These are phyloP conservation scores for Gobionotothen gibberifrons DNA, from an alignment of 2,797 vertebrate species.

Conservation along the genomic window DNA sequence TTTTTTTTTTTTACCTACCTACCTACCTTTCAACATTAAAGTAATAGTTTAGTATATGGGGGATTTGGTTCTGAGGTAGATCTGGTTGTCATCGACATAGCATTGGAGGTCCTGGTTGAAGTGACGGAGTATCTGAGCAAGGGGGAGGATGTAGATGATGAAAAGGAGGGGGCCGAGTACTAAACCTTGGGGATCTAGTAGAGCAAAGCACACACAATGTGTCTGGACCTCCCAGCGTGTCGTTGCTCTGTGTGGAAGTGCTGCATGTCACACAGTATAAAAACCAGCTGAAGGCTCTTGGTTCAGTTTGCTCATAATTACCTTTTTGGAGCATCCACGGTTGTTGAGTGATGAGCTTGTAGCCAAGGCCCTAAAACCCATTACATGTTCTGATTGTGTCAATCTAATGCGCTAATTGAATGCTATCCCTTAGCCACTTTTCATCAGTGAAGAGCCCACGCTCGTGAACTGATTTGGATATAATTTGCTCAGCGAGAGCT, in stretches of 20 bases:
- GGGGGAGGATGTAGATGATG: too few species aligned
- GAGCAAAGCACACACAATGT: slow-evolving; percentile 14
- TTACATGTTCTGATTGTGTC: slow-evolving; percentile 77
- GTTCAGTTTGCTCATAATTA: slow-evolving; percentile 31
- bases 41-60: not conserved
- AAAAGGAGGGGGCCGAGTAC: too few species aligned
- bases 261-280: slow-evolving; percentile 1
- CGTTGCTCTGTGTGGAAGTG: not conserved
- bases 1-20: too few species aligned
- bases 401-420: slow-evolving; percentile 80
- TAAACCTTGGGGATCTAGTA: too few species aligned
- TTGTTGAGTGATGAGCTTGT: slow-evolving; percentile 56
- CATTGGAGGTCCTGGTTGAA: too few species aligned
- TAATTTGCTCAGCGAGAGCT: slow-evolving; percentile 80
- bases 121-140: too few species aligned
- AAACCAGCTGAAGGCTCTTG: slow-evolving; percentile 5
- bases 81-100: too few species aligned
- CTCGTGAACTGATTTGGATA: slow-evolving; percentile 75
- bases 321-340: slow-evolving; percentile 45
- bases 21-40: not conserved
- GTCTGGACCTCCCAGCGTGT: not conserved
- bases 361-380: slow-evolving; percentile 65
- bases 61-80: too few species aligned
- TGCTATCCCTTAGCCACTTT: slow-evolving; percentile 71
- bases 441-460: slow-evolving; percentile 73